phyloP scores from a whole-genome alignment of 2,888 invertebrate species.

The Pyrochroa serraticornis region DNA sequence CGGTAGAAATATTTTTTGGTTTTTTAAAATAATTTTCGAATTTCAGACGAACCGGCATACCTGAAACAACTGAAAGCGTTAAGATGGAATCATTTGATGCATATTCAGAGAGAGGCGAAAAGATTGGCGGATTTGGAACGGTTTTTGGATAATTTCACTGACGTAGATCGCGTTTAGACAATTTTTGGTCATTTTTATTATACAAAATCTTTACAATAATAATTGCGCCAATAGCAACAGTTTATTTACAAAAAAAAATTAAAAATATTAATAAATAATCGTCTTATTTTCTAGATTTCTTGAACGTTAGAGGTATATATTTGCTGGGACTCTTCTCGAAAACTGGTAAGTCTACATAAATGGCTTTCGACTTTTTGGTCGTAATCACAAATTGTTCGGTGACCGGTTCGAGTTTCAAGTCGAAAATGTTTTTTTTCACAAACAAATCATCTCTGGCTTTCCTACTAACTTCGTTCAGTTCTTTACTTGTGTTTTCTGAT shows the following conservation, averaged over 20 bases:
- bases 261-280: conserved; percentile 22
- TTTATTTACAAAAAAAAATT: conserved; percentile 25
- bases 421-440: conserved; percentile 33
- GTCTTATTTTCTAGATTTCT: conserved; percentile 21
- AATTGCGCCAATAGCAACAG: conserved; percentile 22
- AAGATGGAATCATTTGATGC: conserved; percentile 58
- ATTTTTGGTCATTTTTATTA: conserved; percentile 12
- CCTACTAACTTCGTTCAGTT: conserved; percentile 26
- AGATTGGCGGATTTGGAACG: conserved; percentile 57
- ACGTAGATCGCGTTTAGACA: conserved; percentile 7
- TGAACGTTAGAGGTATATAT: conserved; percentile 52
- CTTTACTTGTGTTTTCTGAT: not conserved
- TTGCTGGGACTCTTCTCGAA: conserved; percentile 50
- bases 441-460: conserved; percentile 38
- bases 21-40: conserved; percentile 3
- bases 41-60: conserved; percentile 47
- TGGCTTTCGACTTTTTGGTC: conserved; percentile 42
- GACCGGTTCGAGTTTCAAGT: conserved; percentile 26
- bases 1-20: conserved; percentile 6
- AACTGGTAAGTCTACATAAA: conserved; percentile 55
- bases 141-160: conserved; percentile 53
- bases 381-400: conserved; percentile 32
- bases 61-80: conserved; percentile 57
- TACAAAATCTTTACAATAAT: conserved; percentile 33
- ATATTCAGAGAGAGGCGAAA: conserved; percentile 58